Base-by-base conservation (phyloP, 2,888 invertebrate species). In the Eupeodes latifasciatus region DNA sequence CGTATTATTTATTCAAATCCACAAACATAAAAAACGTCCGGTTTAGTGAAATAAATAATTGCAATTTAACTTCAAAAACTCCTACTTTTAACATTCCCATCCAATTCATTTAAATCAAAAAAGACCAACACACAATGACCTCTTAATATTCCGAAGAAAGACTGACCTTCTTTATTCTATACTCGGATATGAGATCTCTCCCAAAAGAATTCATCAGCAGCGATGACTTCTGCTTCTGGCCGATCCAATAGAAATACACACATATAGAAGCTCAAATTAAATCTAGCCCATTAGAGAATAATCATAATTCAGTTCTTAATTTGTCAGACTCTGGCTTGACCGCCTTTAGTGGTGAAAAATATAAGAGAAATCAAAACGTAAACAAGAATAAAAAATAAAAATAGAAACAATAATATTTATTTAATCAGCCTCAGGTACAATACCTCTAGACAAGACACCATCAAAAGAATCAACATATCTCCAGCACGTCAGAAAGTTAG, bases 251-350 rank as follows among this genome's bases (percentile, higher is more conserved):
- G 14, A 14, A 11, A 11, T 7, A 19, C 19, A 27, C 27, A 27
- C 27, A 27, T 27, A 27, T 2, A 44, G 44, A 27, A 57, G 16
- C 53, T n/a, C n/a, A 40, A 53, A 69, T 69, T 71, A 44, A 71
- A 11, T 71, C 51, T 53, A 53, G n/a, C 34, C 57, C 79, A 62
- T 79, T 64, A 71, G 14, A 19, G 19, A 82, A 61, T 81, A 85
- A 81, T 78, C 76, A 79, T 86, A 83, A 78, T 19, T 78, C n/a
- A 59, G 71, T 80, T 79, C 76, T 83, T 44, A 82, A 76, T 79
- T 71, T 67, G 62, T 59, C 57, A 59, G 72, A 72, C 40, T 2
- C 27, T 9, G 40, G 5, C 72, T 69, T 69, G 55, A 75, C 69
- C 51, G 76, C 80, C 72, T 67, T 67, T 74, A 74, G 80, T 84